A percentile compares a stretch with the other conserved stretches of the same genome.
These are phyloP conservation scores for Microtus oregoni DNA, from an alignment of 2,113 vertebrate genomes.

Conservation along the genomic window DNA sequence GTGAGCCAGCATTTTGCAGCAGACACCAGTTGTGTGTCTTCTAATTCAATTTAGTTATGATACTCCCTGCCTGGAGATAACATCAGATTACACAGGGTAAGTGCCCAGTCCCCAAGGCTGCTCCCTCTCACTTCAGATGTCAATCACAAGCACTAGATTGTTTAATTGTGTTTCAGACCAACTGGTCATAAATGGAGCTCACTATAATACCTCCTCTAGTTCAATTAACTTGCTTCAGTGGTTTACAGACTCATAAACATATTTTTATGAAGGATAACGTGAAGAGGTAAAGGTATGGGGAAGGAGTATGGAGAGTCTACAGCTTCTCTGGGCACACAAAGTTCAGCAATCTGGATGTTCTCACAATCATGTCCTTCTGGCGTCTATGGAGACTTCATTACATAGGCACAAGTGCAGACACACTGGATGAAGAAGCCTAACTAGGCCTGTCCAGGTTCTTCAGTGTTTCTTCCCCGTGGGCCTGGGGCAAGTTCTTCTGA, in stretches of 20 bases:
- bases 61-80: not conserved
- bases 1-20: not conserved
- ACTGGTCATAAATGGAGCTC: not conserved
- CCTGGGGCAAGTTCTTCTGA: not conserved
- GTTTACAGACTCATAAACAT: not conserved
- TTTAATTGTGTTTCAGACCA: not conserved
- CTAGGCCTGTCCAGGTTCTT: not conserved
- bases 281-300: not conserved
- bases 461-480: not conserved
- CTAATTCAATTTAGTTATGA: not conserved
- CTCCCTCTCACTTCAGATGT: not conserved
- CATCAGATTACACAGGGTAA: not conserved
- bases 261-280: not conserved
- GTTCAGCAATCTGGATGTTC: not conserved
- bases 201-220: not conserved
- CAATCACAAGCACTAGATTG: not conserved
- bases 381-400: not conserved
- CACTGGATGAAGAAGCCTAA: not conserved
- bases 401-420: not conserved
- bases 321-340: not conserved
- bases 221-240: not conserved
- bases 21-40: not conserved
- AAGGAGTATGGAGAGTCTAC: not conserved
- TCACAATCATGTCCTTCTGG: not conserved
- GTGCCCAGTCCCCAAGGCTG: not conserved